Evolutionary conservation across 2,888 invertebrate species (phyloP), one percentile per base, ranked within the genome.

Genomic region (Hofmannophila pseudospretella): DNA sequence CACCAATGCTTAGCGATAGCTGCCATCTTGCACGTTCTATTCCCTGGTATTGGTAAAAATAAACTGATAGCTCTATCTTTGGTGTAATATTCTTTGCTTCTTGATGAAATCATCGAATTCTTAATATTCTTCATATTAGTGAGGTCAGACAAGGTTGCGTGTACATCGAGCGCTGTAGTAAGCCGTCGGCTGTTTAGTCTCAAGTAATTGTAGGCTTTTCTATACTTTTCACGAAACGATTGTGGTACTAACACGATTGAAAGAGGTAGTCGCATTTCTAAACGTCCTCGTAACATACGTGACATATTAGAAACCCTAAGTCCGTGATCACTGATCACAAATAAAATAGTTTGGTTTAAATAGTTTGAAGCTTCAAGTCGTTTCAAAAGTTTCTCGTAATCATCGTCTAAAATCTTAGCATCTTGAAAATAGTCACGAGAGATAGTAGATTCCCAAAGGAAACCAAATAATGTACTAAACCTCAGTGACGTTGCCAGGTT

Each of bases 231-330:
- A 34, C 78, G 81, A 71, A 95, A 93, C 89, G 90, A 91, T 3
- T 80, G 63, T 0, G 96, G 96, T 34, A 94, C 71, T 2, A 90
- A 67, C 0, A 94, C 61, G 49, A 90, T 91, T n/a, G 95, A 75
- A 47, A 95, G 91, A 0, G 97, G 96, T 36, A 96, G 87, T 32
- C 95, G 89, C 65, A 94, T 95, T 72, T 97, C 96, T 61, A 96
- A 86, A 61, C 90, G 86, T 1, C 93, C 93, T 70, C 95, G 93
- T 65, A 92, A 93, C 0, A 94, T 95, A 36, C 88, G 77, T 3
- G 93, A 85, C 46, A 94, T 93, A 3, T 79, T 80, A 0, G 94
- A 95, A 90, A 92, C 94, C 41, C 96, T 82, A 38, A 94, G 89
- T 0, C 96, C 96, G 56, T 96, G 96, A 63, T 97, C 96, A 65